These are phyloP conservation scores for Numida meleagris DNA, from an alignment of 2,113 vertebrate genomes.

Conservation along the genomic window DNA sequence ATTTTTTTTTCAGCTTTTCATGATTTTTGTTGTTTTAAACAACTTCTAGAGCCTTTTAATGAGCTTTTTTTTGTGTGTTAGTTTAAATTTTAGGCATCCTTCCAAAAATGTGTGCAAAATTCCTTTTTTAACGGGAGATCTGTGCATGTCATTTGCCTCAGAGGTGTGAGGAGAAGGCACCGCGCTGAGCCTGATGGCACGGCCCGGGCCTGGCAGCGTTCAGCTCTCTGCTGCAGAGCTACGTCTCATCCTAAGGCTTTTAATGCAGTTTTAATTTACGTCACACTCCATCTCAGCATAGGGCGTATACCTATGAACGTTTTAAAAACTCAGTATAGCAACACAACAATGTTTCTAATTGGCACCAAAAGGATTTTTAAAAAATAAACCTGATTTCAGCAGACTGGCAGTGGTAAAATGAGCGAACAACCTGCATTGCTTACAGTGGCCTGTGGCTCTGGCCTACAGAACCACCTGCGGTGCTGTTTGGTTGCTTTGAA, in stretches of 20 bases:
- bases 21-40: neutral
- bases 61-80: neutral
- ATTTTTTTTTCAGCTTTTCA: neutral
- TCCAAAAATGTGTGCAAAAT: neutral
- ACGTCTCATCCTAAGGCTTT: fast-evolving
- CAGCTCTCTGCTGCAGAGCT: neutral
- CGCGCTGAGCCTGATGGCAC: neutral
- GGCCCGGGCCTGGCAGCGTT: neutral
- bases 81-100: neutral
- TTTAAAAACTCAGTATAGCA: neutral
- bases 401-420: neutral
- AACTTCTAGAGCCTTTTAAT: neutral
- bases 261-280: neutral
- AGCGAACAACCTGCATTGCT: neutral
- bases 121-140: neutral
- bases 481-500: neutral
- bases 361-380: neutral
- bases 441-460: neutral
- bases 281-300: neutral
- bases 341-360: neutral
- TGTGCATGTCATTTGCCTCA: neutral
- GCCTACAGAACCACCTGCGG: neutral
- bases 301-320: neutral
- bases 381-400: neutral
- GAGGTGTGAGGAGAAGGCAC: neutral